Evolutionary conservation across 30 jellyfish, hydroid and myxozoan species (phyloP), one percentile per base, ranked within the genome.

Genomic region (Chrysaora quinquecirrha): DNA sequence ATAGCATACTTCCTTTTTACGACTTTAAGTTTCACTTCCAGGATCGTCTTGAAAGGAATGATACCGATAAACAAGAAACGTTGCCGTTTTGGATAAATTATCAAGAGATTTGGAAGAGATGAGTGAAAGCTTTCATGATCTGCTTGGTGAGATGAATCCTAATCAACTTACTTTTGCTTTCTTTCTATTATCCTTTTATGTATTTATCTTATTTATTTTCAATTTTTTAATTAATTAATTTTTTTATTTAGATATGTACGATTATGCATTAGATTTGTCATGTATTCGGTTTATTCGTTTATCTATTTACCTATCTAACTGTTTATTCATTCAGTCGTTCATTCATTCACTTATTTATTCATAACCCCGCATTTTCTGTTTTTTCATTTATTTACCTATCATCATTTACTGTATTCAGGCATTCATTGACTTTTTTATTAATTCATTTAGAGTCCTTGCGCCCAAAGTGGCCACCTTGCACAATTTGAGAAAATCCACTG

Each of bases 61-160:
- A 54, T 1, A n/a, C 21, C 14, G 11, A 61, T 21, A 38, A 78
- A 19, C 27, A 64, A n/a, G 56, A 81, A 30, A 31, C 30, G 16
- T 52, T 14, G 84, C 66, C n/a, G 56, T 28, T 50, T 75, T 81
- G 1, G 91, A 81, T 29, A 46, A 32, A 4, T 22, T 67, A 18
- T 30, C 84, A 0, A 68, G 66, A 30, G 65, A 81, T 7, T 63
- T 81, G 30, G 47, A 54, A 27, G 60, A 52, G 31, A 81, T 67
- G 30, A 52, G 69, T 29, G 85, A 81, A 23, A 81, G 78, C n/a
- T 83, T 48, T 46, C 66, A 48, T 25, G 94, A 61, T 28, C 34
- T 83, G 81, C 87, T 48, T 70, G 81, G 87, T 83, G 60, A 60
- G 19, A 7, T 66, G 9, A 43, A n/a, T n/a, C n/a, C n/a, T n/a